Base-by-base conservation (phyloP, 2,797 vertebrate species). In the Geotrypetes seraphini region DNA sequence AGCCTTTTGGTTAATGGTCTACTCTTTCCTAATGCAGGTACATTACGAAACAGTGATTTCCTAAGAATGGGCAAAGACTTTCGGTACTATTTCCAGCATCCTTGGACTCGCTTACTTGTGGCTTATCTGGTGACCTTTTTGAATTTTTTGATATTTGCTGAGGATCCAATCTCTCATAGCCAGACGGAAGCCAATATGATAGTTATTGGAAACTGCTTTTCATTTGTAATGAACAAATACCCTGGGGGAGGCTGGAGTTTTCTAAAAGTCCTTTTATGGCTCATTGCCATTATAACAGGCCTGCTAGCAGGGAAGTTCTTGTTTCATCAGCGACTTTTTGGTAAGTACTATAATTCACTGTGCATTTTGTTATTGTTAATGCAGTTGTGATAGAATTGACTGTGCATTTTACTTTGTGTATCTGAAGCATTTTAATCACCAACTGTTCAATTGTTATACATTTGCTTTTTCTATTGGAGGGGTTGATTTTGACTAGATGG, bases 201-300 rank as follows among this genome's bases (percentile, higher is more conserved):
- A 25, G 93, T 99, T 37, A 91, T 99, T 62, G 95, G 95, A 31
- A 97, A 99, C 85, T 99, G 95, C 67, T 96, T 97, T 79, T 97
- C 94, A 13, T 96, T 99, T 69, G 76, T 97, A 33, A 85, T 89
- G 50, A 99, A 92, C 73, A 97, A 96, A 74, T 97, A 99, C 53
- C 94, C 92, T 0, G 85, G 87, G 57, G 84, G 77, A 31, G 86
- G 81, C 36, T 99, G 92, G 94, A 91, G 79, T 58, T 60, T 86
- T 54, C 57, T 97, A 48, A 99, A 99, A 73, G 93, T 96, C 26
- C 50, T 89, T 33, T 83, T 92, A 50, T 97, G 92, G 92, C 79
- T 88, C 17, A 66, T 93, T 39, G 95, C 90, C 60, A 89, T 97
- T 50, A 76, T 92, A 58, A 79, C 47, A 2, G 95, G 95, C 62